Evolutionary conservation across 2,888 invertebrate species (phyloP), one percentile per base, ranked within the genome.

Genomic region (Brachypalpus laphriformis): DNA sequence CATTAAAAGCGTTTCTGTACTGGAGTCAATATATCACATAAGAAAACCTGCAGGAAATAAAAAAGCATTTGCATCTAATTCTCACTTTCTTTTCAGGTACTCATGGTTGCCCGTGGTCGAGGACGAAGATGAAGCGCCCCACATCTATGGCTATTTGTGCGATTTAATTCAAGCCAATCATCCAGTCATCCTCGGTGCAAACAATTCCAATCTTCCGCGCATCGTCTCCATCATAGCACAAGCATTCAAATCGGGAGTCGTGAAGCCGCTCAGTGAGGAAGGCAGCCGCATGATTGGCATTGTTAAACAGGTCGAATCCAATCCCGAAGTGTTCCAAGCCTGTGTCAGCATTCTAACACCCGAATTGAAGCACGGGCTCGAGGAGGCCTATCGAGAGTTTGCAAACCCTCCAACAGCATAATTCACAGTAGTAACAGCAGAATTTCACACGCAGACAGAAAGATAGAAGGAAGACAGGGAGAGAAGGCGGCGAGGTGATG

Each of bases 31-130:
- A n/a, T n/a, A n/a, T n/a, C n/a, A n/a, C n/a, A n/a, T n/a, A n/a
- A n/a, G n/a, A n/a, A n/a, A n/a, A n/a, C n/a, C n/a, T n/a, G n/a
- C n/a, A n/a, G n/a, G n/a, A n/a, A n/a, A n/a, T n/a, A n/a, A n/a
- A n/a, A n/a, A n/a, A n/a, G n/a, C n/a, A n/a, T n/a, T n/a, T n/a
- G n/a, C n/a, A n/a, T 25, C 5, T n/a, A 2, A 1, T 34, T 8
- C 6, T 34, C 11, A 34, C n/a, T n/a, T 25, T 40, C 8, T 9
- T 49, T 65, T 7, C 34, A 95, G 95, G 96, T 92, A 98, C 89
- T 94, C 95, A 74, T 99, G 99, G 99, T 93, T 99, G 90, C 99
- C 99, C 7, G 98, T 99, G 40, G 95, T 96, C 88, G 99, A 99
- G 91, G 99, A 99, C 92, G 94, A 95, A 11, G 99, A 99, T 88